Percentiles rank a stretch among this genome's conserved stretches.
phyloP scores from a whole-genome alignment of 2,888 invertebrate species.

The Aphidius colemani region DNA sequence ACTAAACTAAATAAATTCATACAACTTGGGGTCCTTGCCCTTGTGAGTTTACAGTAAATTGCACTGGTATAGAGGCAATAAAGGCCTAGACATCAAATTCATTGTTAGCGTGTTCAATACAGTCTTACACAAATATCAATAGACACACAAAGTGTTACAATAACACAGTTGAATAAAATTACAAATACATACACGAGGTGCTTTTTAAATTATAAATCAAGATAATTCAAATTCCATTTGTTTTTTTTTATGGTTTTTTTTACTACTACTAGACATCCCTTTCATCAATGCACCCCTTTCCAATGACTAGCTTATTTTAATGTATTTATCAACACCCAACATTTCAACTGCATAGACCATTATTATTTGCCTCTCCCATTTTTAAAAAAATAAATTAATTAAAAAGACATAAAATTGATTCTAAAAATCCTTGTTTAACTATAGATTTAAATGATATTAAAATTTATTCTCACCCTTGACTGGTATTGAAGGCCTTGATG shows the following conservation, averaged over 20 bases:
- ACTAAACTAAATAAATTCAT: constrained; percentile 36
- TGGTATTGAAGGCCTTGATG: constrained; percentile 56
- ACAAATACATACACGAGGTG: constrained; percentile 15
- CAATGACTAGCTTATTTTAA: constrained; percentile 4
- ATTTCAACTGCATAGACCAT: neutral
- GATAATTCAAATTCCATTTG: constrained; percentile 31
- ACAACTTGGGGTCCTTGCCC: constrained; percentile 54
- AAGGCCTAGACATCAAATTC: constrained; percentile 26
- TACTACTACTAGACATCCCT: constrained; percentile 4
- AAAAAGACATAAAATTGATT: no score
- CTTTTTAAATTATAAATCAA: constrained; percentile 10
- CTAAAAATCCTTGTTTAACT: no score
- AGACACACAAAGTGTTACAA: constrained; percentile 37
- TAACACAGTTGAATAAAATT: constrained; percentile 22
- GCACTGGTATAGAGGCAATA: no score
- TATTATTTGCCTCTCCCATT: no score
- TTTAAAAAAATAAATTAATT: no score
- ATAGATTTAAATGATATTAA: neutral
- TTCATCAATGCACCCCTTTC: constrained; percentile 11
- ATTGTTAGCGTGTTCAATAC: constrained; percentile 24
- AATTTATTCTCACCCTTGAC: constrained; percentile 53
- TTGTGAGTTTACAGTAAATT: constrained; percentile 45
- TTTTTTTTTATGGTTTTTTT: constrained; percentile 12
- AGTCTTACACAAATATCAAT: constrained; percentile 49
- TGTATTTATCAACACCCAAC: constrained; percentile 1